Conservation (phyloP, 1,140 invertebrate genomes). For the Listronotus oregonensis region DNA sequence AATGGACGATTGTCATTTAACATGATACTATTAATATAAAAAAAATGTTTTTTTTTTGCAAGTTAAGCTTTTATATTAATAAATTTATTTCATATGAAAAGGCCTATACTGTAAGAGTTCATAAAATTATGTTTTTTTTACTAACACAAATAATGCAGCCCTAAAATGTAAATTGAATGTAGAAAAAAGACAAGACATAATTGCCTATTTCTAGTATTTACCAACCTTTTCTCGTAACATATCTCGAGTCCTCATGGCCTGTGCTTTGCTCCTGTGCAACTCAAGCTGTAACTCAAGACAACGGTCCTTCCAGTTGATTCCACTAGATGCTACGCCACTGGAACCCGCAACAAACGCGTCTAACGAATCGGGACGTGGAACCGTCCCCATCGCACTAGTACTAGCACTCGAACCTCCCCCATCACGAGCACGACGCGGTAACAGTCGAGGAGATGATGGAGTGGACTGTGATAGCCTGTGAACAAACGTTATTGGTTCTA, state of each 20-base stretch:
- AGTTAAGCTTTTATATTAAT: too few species aligned
- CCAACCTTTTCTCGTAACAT: slow-evolving; percentile 85
- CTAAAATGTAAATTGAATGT: too few species aligned
- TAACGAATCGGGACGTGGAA: slow-evolving; percentile 50
- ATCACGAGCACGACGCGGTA: slow-evolving; percentile 61
- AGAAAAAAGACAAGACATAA: too few species aligned
- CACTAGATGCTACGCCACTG: slow-evolving; percentile 57
- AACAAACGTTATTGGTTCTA: background rate
- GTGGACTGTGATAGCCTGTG: slow-evolving; percentile 59
- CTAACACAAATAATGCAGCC: too few species aligned
- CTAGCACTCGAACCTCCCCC: slow-evolving; percentile 12
- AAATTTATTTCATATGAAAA: too few species aligned
- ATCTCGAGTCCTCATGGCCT: slow-evolving; percentile 81
- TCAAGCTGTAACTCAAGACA: slow-evolving; percentile 82
- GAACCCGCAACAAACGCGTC: slow-evolving; percentile 44
- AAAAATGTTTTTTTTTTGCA: too few species aligned
- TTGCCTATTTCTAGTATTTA: too few species aligned
- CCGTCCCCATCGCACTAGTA: slow-evolving; percentile 38
- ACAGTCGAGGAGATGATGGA: slow-evolving; percentile 69
- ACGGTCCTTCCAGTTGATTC: slow-evolving; percentile 80
- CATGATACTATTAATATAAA: too few species aligned
- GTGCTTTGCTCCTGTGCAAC: slow-evolving; percentile 78
- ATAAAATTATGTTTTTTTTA: too few species aligned
- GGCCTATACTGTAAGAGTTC: too few species aligned
- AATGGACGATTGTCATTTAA: too few species aligned